phyloP scores from a whole-genome alignment of 2,797 vertebrate species.

The Lacerta viridis region DNA sequence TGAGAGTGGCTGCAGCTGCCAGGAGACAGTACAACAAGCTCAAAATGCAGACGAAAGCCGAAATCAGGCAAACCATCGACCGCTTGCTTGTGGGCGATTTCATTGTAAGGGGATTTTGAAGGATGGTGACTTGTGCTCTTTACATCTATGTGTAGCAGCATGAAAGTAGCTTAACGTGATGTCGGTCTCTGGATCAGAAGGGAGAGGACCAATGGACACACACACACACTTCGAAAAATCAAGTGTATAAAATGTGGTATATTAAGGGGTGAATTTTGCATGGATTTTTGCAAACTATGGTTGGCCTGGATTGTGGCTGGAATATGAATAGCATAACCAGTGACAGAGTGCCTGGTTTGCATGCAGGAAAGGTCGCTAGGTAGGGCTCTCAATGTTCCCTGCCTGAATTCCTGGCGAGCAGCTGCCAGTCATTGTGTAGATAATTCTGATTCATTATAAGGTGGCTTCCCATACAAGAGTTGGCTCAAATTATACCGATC shows the following conservation, averaged over 20 bases:
- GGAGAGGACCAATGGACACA: background rate
- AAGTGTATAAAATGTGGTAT: background rate
- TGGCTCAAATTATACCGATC: background rate
- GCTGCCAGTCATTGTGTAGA: too few species aligned
- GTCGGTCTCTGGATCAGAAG: background rate
- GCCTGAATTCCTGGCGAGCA: too few species aligned
- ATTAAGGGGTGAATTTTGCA: background rate
- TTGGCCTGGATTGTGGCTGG: background rate
- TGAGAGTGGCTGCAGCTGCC: constrained; percentile 94
- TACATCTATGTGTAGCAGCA: background rate
- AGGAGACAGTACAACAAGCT: constrained; percentile 97
- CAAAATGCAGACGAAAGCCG: constrained; percentile 98
- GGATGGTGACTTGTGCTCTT: background rate
- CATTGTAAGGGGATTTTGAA: constrained; percentile 87
- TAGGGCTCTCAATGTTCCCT: too few species aligned
- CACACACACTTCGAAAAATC: background rate
- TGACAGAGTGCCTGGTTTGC: too few species aligned
- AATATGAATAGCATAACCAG: background rate
- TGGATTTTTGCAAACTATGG: background rate
- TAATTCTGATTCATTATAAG: too few species aligned
- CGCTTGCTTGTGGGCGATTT: constrained; percentile 97
- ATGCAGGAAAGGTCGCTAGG: too few species aligned
- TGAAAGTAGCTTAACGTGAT: background rate
- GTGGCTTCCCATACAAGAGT: too few species aligned
- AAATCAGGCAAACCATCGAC: constrained; percentile 97